These are phyloP conservation scores for Tetragnatha montana DNA, from an alignment of 2,888 invertebrate species.

Conservation along the genomic window DNA sequence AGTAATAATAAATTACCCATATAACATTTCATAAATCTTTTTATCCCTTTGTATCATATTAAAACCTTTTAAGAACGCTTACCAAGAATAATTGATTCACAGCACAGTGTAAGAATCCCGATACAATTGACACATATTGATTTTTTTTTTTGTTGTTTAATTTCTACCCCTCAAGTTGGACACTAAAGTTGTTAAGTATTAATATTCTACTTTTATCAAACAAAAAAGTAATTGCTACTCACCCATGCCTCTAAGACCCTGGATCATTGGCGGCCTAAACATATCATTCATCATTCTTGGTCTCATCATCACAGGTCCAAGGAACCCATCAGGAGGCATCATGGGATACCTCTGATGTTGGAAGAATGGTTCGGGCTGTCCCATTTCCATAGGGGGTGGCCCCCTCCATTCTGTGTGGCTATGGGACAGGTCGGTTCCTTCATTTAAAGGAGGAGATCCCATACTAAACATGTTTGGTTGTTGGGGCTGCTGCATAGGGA, in stretches of 20 bases:
- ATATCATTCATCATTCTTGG: conserved; percentile 49
- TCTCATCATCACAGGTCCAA: conserved; percentile 30
- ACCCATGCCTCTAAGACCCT: conserved; percentile 58
- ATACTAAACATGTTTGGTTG: conserved; percentile 21
- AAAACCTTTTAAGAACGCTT: no score
- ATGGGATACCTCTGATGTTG: conserved; percentile 5
- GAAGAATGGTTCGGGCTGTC: conserved; percentile 27
- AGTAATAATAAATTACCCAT: no score
- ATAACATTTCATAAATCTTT: no score
- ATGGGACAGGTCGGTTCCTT: background rate
- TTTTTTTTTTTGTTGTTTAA: no score
- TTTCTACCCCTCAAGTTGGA: no score
- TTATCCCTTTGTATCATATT: no score
- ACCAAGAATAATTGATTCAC: no score
- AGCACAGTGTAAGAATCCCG: no score
- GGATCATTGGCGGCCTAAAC: conserved; percentile 45
- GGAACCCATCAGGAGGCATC: background rate
- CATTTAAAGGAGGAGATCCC: conserved; percentile 23
- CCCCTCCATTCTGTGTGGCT: conserved; percentile 37
- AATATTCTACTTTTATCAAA: background rate
- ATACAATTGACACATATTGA: no score
- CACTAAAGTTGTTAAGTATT: no score
- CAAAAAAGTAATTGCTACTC: background rate
- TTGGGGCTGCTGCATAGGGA: background rate
- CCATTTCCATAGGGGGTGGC: conserved; percentile 18